Conservation (phyloP, 2,888 invertebrate species). For the Plebejus argus region DNA sequence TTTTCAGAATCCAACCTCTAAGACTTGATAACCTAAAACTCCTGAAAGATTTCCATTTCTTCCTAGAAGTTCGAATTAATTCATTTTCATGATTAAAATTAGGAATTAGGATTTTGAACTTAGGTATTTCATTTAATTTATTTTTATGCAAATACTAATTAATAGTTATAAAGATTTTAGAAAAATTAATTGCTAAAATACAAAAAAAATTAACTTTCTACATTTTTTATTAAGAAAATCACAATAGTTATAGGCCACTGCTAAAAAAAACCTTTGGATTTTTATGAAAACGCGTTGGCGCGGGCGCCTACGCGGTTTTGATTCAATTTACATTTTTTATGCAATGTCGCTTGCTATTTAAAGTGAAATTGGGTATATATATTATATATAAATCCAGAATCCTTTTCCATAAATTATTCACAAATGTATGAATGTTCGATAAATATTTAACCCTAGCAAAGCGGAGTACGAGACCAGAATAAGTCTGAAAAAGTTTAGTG, state of each 20-base stretch:
- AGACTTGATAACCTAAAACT: background rate
- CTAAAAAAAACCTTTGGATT: too few relatives aligned
- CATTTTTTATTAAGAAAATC: too few relatives aligned
- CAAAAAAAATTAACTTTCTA: too few relatives aligned
- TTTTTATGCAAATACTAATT: too few relatives aligned
- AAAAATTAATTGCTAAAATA: too few relatives aligned
- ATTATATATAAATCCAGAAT: background rate
- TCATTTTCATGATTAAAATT: background rate
- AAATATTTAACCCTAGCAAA: conserved; percentile 76
- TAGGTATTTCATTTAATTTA: background rate
- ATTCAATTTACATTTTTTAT: too few relatives aligned
- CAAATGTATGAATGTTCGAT: conserved; percentile 49
- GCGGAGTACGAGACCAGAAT: conserved; percentile 78
- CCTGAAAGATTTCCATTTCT: background rate
- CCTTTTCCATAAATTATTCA: background rate
- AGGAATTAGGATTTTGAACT: background rate
- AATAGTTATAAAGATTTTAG: too few relatives aligned
- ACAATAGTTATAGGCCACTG: too few relatives aligned
- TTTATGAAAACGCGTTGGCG: too few relatives aligned
- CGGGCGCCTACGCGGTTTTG: too few relatives aligned
- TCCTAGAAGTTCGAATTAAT: background rate
- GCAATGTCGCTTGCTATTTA: too few relatives aligned
- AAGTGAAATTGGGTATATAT: background rate
- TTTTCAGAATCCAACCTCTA: conserved; percentile 6
- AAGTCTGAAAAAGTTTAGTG: conserved; percentile 77